These are phyloP conservation scores for Pandemis cinnamomeana DNA, from an alignment of 2,888 invertebrate genomes.

Conservation along the genomic window DNA sequence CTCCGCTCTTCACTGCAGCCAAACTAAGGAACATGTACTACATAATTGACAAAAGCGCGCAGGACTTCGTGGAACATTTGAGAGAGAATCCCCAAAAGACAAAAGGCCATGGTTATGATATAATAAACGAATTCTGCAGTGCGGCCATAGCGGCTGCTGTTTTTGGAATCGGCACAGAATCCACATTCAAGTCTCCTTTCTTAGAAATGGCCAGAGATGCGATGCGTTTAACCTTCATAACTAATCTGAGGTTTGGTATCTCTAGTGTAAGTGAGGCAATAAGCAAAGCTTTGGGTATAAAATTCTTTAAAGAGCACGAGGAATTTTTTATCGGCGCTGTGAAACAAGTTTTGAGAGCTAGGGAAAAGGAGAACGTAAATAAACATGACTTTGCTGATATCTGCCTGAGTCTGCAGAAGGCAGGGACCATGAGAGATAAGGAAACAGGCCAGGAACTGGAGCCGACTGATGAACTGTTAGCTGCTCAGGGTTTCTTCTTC, in stretches of 20 bases:
- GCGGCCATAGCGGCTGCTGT: slow-evolving; percentile 66
- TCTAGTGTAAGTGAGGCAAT: slow-evolving; percentile 45
- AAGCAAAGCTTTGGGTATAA: slow-evolving; percentile 52
- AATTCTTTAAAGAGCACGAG: slow-evolving; percentile 58
- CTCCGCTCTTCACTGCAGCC: slow-evolving; percentile 64
- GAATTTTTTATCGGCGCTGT: slow-evolving; percentile 65
- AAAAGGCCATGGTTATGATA: slow-evolving; percentile 51
- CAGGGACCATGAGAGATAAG: slow-evolving; percentile 57
- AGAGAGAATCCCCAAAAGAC: slow-evolving; percentile 53
- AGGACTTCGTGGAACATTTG: slow-evolving; percentile 60
- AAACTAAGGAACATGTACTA: slow-evolving; percentile 72
- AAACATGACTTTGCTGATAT: slow-evolving; percentile 68
- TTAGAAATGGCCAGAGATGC: slow-evolving; percentile 53
- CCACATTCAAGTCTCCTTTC: slow-evolving; percentile 66
- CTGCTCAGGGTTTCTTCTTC: slow-evolving; percentile 71
- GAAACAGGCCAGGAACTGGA: slow-evolving; percentile 59
- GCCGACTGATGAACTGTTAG: slow-evolving; percentile 65
- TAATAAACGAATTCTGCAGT: slow-evolving; percentile 55
- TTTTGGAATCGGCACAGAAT: slow-evolving; percentile 67
- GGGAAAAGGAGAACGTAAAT: slow-evolving; percentile 56
- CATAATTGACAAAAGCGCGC: slow-evolving; percentile 64
- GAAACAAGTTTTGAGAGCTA: slow-evolving; percentile 58
- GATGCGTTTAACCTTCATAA: slow-evolving; percentile 45
- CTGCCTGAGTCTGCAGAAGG: slow-evolving; percentile 62
- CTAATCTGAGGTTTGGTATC: slow-evolving; percentile 54